Evolutionary conservation across 2,888 invertebrate species (phyloP), one percentile per base, ranked within the genome.

Genomic region (Teleogryllus oceanicus): DNA sequence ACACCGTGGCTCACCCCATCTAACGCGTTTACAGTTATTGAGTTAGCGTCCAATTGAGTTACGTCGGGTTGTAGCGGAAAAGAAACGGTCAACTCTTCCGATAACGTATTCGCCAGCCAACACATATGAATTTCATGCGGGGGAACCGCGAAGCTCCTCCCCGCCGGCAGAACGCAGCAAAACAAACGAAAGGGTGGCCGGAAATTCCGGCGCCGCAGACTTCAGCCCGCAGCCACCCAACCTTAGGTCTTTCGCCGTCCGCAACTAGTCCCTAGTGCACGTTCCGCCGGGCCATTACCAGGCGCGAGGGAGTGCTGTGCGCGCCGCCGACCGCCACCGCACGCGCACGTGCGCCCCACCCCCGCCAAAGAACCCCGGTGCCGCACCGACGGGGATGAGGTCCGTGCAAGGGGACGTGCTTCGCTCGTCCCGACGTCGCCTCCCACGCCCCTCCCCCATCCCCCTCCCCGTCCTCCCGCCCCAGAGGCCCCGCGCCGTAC

Each of bases 261-360:
- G 62, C 62, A 62, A 62, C 62, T 62, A 62, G 62, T 62, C 62
- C 62, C 62, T 18, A 62, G 62, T 12, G 62, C 62, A 62, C 62
- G 62, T 62, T 62, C 62, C 62, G n/a, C 62, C 62, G 62, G n/a
- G 62, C 62, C 62, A 62, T 62, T 62, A 62, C 62, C 62, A 62
- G 62, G 62, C 62, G 62, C 62, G 62, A 62, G 62, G 62, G 62
- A 62, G 62, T 62, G 62, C 62, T 62, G 16, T 13, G 62, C 62
- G 62, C 2, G n/a, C 16, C 62, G 62, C 62, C 62, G 16, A n/a
- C 62, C 62, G 62, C 62, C 62, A n/a, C 62, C 62, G 62, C 62
- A 62, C 62, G 13, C n/a, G 62, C 62, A 62, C 62, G 62, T 62
- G 62, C 62, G 62, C 13, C 62, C 62, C 13, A 13, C 62, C 62